A percentile compares a stretch with the other conserved stretches of the same genome.
Evolutionary conservation across 2,797 vertebrate genomes (phyloP).

Genomic region (Chloroceryle amazona): DNA sequence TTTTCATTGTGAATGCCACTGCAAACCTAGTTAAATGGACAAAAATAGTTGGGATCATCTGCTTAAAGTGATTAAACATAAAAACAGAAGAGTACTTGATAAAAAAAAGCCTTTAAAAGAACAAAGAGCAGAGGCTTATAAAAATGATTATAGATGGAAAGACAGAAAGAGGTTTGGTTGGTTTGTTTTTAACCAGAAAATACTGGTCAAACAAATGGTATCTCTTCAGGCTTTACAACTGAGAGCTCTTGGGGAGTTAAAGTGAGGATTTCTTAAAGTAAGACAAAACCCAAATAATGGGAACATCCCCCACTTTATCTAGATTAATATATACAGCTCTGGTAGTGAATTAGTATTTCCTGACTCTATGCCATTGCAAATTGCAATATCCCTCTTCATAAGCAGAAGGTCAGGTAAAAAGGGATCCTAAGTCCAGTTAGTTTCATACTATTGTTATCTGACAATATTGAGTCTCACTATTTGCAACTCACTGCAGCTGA

Average conservation of each 20-base stretch:
- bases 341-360: neutral
- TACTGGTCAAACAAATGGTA: neutral
- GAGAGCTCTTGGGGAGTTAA: neutral
- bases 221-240: neutral
- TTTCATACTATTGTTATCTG: neutral
- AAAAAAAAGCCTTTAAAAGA: neutral
- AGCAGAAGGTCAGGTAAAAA: fast-evolving
- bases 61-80: neutral
- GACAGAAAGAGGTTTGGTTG: neutral
- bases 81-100: neutral
- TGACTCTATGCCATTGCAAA: neutral
- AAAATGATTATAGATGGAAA: neutral
- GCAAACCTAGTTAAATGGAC: slow-evolving; percentile 85
- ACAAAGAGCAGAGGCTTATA: neutral
- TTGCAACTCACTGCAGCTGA: fast-evolving
- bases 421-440: neutral
- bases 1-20: slow-evolving; percentile 89
- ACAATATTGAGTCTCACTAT: fast-evolving
- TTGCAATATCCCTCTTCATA: neutral
- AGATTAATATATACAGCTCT: neutral
- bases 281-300: neutral
- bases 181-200: neutral
- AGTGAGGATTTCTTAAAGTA: neutral
- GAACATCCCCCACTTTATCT: neutral
- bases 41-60: slow-evolving; percentile 29